Conservation (phyloP, 2,888 invertebrate species). For the Leucophenga maculata region DNA sequence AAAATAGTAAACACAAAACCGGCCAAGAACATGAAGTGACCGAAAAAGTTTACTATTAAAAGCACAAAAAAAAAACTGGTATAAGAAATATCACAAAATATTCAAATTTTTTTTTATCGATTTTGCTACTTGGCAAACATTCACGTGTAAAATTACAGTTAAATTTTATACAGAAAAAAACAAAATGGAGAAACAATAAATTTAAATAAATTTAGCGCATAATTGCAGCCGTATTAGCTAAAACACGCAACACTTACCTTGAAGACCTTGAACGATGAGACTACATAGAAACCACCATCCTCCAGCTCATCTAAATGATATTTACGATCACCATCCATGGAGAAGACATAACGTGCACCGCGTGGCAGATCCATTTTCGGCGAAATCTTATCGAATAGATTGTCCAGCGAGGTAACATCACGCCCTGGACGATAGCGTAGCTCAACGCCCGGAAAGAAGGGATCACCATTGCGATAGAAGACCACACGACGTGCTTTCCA, state of each 20-base stretch:
- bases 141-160: slow-evolving; percentile 58
- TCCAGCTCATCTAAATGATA: slow-evolving; percentile 88
- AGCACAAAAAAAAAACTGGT: slow-evolving; percentile 4
- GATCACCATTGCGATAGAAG: slow-evolving; percentile 95
- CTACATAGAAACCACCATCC: slow-evolving; percentile 93
- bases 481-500: slow-evolving; percentile 90
- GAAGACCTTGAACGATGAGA: slow-evolving; percentile 92
- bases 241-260: slow-evolving; percentile 77
- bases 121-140: slow-evolving; percentile 50
- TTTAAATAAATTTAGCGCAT: slow-evolving; percentile 33
- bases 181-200: slow-evolving; percentile 20
- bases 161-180: slow-evolving; percentile 38
- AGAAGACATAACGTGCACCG: slow-evolving; percentile 92
- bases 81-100: slow-evolving; percentile 58
- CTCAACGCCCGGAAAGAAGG: slow-evolving; percentile 91
- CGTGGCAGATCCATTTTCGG: slow-evolving; percentile 89
- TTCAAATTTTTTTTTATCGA: slow-evolving; percentile 71
- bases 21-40: not conserved
- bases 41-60: slow-evolving; percentile 14
- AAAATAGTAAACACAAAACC: slow-evolving; percentile 18
- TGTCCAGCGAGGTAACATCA: slow-evolving; percentile 88
- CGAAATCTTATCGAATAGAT: slow-evolving; percentile 88
- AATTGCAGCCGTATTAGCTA: slow-evolving; percentile 2
- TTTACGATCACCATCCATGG: slow-evolving; percentile 91
- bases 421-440: slow-evolving; percentile 90